Evolutionary conservation across 2,797 vertebrate genomes (phyloP).

Genomic region (Gambelia wislizenii): DNA sequence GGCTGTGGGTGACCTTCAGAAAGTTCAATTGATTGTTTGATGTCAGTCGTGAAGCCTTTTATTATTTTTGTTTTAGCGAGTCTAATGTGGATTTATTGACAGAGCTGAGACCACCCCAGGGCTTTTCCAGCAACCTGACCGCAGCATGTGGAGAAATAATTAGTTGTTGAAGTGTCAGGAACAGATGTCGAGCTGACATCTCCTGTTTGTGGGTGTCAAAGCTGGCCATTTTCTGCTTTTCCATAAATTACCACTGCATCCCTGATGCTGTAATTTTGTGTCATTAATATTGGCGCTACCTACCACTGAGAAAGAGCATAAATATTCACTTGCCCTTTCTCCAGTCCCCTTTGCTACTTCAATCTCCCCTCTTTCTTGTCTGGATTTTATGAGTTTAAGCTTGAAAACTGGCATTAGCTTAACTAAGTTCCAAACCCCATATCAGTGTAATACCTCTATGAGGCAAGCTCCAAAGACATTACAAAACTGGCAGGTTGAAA

Average conservation of each 20-base stretch:
- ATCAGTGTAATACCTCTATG: not conserved
- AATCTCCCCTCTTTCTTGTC: not conserved
- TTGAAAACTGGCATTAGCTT: not conserved
- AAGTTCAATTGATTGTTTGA: slow-evolving; percentile 30
- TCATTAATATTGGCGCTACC: slow-evolving; percentile 16
- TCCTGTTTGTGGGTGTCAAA: slow-evolving; percentile 57
- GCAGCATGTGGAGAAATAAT: slow-evolving; percentile 64
- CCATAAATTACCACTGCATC: slow-evolving; percentile 46
- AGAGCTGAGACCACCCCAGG: slow-evolving; percentile 57
- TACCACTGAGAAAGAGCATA: slow-evolving; percentile 6
- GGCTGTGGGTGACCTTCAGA: slow-evolving; percentile 15
- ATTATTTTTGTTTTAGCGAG: slow-evolving; percentile 56
- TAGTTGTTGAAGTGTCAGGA: slow-evolving; percentile 64
- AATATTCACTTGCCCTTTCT: not conserved
- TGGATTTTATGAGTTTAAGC: not conserved
- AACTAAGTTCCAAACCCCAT: not conserved
- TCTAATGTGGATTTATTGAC: slow-evolving; percentile 66
- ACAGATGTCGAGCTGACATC: slow-evolving; percentile 69
- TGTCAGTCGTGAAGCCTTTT: slow-evolving; percentile 34
- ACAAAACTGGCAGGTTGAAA: not conserved
- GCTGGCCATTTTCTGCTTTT: slow-evolving; percentile 57
- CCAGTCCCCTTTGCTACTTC: slow-evolving; percentile 1
- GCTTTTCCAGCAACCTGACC: slow-evolving; percentile 29
- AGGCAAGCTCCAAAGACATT: not conserved
- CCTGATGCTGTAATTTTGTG: slow-evolving; percentile 22